Base-by-base conservation (phyloP, 2,113 vertebrate species). In the Acanthochromis polyacanthus region DNA sequence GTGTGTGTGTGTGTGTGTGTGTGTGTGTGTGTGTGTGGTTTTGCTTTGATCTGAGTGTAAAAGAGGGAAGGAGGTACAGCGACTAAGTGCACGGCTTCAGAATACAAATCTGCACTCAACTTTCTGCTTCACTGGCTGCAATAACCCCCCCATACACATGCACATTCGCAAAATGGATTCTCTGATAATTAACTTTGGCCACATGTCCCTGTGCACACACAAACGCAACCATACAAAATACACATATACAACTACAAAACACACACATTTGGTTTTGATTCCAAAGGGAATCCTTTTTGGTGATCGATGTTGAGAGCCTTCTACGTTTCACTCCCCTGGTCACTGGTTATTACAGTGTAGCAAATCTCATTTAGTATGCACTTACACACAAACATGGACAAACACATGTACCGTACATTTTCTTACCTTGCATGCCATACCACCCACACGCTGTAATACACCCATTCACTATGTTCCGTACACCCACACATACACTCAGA, bases 161-260 rank as follows among this genome's bases (percentile, higher is more conserved):
- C 69, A 58, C 40, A 61, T 58, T 69, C 32, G 58, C 61, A 58
- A 51, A 82, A 67, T 45, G 65, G 52, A 61, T 77, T 75, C 61
- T 85, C 69, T 65, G 65, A 75, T 85, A 88, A 85, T 85, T 83
- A 81, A 83, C 69, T 81, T 68, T 75, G 61, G 68, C 69, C 62
- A 56, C 23, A 53, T 67, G 43, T 56, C 25, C 25, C 25, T 25
- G 25, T 25, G 45, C 43, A 52, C 36, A 77, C 58, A 74, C 63
- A 25, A 25, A 25, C 25, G 3, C 25, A 25, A 25, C 25, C 25
- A 1, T 25, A 25, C 25, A 25, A 25, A 25, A 25, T 25, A 25
- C 25, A 25, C 25, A 25, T 3, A 25, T 25, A 25, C 25, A 25
- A 3, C 25, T 25, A 25, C 25, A 25, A 25, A 25, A 69, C 22